These are phyloP conservation scores for Chaetodon trifascialis DNA, from an alignment of 2,113 vertebrate genomes.

Conservation along the genomic window DNA sequence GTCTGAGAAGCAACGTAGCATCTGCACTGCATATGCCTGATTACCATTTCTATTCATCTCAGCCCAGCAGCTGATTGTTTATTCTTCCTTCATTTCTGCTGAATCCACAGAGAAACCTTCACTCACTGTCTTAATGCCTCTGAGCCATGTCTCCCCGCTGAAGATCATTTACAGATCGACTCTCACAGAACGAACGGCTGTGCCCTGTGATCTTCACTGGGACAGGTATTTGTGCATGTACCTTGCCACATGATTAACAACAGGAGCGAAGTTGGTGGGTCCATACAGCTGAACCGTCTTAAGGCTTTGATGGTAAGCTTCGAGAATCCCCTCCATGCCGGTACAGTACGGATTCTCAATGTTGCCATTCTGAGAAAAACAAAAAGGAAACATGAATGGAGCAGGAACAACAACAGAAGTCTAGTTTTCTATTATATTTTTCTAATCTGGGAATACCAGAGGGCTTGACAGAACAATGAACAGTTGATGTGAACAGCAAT, in stretches of 20 bases:
- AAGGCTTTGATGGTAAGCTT: conserved; percentile 95
- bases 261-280: conserved; percentile 95
- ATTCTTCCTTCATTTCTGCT: conserved; percentile 54
- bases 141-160: neutral
- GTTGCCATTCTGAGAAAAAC: conserved; percentile 89
- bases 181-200: conserved; percentile 22
- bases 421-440: neutral
- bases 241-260: conserved; percentile 95
- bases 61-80: conserved; percentile 37
- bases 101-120: conserved; percentile 46
- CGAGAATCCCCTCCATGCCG: conserved; percentile 94
- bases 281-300: conserved; percentile 97
- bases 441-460: neutral
- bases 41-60: conserved; percentile 58
- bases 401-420: neutral
- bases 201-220: neutral
- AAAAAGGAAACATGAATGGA: conserved; percentile 16
- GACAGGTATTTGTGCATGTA: conserved; percentile 59
- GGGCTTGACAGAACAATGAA: neutral
- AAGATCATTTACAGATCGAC: conserved; percentile 31
- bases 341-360: conserved; percentile 92
- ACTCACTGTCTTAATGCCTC: conserved; percentile 33
- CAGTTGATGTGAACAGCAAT: neutral
- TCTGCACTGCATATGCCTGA: conserved; percentile 11
- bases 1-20: conserved; percentile 7